phyloP scores from a whole-genome alignment of 1,140 invertebrate genomes.

The Drosophila takahashii region DNA sequence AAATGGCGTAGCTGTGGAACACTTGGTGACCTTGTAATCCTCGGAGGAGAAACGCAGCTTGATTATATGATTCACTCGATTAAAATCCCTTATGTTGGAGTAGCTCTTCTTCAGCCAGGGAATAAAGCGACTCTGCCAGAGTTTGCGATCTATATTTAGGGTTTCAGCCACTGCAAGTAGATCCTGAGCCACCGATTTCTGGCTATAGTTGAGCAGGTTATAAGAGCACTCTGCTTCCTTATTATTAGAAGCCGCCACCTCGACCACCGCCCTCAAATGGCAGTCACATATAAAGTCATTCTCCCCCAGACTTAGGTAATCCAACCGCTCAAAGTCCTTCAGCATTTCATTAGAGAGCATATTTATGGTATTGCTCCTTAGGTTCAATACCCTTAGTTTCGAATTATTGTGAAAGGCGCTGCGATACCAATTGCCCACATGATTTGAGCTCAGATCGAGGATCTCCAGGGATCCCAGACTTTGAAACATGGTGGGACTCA shows the following conservation, averaged over 20 bases:
- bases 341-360: slow-evolving; percentile 85
- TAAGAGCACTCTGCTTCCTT: slow-evolving; percentile 62
- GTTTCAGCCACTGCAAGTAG: not conserved
- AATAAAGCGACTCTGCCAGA: slow-evolving; percentile 55
- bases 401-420: slow-evolving; percentile 80
- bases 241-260: slow-evolving; percentile 79
- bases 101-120: slow-evolving; percentile 53
- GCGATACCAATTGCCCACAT: slow-evolving; percentile 85
- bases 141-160: slow-evolving; percentile 25
- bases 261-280: slow-evolving; percentile 84
- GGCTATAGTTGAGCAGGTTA: slow-evolving; percentile 41
- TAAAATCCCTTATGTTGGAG: slow-evolving; percentile 52
- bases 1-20: slow-evolving; percentile 20
- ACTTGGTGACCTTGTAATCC: slow-evolving; percentile 13
- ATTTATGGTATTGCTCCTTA: slow-evolving; percentile 86
- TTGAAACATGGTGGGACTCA: slow-evolving; percentile 60
- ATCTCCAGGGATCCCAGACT: slow-evolving; percentile 84
- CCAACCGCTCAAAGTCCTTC: slow-evolving; percentile 78
- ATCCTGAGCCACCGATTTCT: not conserved
- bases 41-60: slow-evolving; percentile 39
- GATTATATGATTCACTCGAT: slow-evolving; percentile 49
- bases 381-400: slow-evolving; percentile 83
- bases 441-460: slow-evolving; percentile 85
- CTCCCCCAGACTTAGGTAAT: slow-evolving; percentile 83
- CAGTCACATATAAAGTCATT: slow-evolving; percentile 87